phyloP scores from a whole-genome alignment of 2,113 vertebrate species.

The Pampusana beccarii region DNA sequence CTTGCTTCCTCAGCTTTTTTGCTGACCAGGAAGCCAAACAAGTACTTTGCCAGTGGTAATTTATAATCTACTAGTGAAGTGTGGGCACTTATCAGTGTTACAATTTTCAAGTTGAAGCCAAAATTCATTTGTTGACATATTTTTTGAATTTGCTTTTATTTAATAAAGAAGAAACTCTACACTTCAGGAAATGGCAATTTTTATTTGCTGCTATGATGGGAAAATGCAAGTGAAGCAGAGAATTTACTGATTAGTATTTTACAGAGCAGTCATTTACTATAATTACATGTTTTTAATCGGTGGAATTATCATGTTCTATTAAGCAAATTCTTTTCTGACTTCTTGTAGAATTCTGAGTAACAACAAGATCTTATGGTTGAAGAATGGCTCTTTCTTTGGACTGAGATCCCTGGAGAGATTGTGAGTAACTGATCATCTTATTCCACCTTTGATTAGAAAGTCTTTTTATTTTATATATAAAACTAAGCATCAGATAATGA shows the following conservation, averaged over 20 bases:
- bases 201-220: conserved; percentile 20
- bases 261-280: not conserved
- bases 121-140: not conserved
- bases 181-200: not conserved
- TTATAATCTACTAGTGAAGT: not conserved
- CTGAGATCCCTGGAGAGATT: conserved; percentile 83
- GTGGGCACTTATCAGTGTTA: not conserved
- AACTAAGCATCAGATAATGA: not conserved
- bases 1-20: not conserved
- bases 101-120: not conserved
- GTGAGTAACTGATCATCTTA: conserved; percentile 76
- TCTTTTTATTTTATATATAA: not conserved
- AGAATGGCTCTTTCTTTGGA: conserved; percentile 84
- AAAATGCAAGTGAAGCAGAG: conserved; percentile 29
- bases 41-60: not conserved
- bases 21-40: not conserved
- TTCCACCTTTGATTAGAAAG: not conserved
- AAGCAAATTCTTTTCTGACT: conserved; percentile 56
- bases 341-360: conserved; percentile 85
- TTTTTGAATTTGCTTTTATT: conserved; percentile 19
- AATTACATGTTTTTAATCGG: conserved; percentile 51
- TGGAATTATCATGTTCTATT: conserved; percentile 24
- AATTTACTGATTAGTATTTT: conserved; percentile 57
- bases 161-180: not conserved
- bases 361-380: conserved; percentile 86